These are phyloP conservation scores for Odontomachus brunneus DNA, from an alignment of 1,140 invertebrate genomes.

Conservation along the genomic window DNA sequence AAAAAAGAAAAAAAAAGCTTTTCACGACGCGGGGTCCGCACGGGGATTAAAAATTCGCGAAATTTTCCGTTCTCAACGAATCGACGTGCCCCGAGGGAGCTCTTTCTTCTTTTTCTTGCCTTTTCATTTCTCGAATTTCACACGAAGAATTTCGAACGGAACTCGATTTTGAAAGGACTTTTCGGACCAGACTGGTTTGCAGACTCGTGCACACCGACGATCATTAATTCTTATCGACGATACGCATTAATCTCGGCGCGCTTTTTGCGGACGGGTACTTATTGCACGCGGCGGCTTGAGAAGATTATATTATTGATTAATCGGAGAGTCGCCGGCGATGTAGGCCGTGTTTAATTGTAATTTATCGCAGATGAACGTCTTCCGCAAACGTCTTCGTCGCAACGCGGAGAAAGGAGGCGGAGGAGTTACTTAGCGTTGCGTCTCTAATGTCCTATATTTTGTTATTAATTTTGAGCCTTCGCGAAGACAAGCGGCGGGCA, in stretches of 20 bases:
- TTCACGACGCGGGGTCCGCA: neutral
- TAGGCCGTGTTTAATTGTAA: conserved; percentile 48
- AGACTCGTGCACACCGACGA: neutral
- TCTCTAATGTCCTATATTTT: conserved; percentile 32
- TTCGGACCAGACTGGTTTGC: too few species aligned
- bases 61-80: too few species aligned
- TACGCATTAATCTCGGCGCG: conserved; percentile 42
- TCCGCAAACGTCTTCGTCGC: conserved; percentile 1
- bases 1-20: neutral
- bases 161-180: too few species aligned
- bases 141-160: too few species aligned
- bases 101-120: too few species aligned
- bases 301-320: conserved; percentile 54
- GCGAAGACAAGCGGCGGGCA: neutral
- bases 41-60: too few species aligned
- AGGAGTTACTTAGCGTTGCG: neutral
- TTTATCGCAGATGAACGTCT: conserved; percentile 31
- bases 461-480: conserved; percentile 17
- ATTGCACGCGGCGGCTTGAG: neutral
- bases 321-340: conserved; percentile 17
- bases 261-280: conserved; percentile 6
- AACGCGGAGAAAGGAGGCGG: conserved; percentile 18
- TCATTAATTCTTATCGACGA: conserved; percentile 56
- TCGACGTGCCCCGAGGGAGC: too few species aligned
- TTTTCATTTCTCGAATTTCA: too few species aligned